Percentiles rank a stretch among this genome's conserved stretches.
Evolutionary conservation across 2,888 invertebrate species (phyloP).

Genomic region (Cantharis lateralis): DNA sequence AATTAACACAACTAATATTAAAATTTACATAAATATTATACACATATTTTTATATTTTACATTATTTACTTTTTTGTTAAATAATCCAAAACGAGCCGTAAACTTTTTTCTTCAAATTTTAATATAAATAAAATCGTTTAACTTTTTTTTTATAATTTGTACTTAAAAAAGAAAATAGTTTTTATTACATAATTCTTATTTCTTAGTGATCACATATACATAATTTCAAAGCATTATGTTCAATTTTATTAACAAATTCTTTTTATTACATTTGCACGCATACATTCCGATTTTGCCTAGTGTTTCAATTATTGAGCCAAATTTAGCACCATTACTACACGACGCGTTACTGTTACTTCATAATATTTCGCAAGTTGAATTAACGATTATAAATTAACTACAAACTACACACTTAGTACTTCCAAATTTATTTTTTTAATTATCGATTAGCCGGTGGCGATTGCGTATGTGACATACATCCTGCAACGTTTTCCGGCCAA

Average conservation of each 20-base stretch:
- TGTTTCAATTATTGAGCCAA: background rate
- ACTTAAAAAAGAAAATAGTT: background rate
- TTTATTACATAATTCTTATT: background rate
- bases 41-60: background rate
- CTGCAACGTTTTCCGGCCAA: slow-evolving; percentile 94
- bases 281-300: background rate
- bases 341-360: background rate
- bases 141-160: background rate
- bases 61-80: background rate
- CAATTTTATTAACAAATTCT: background rate
- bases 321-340: background rate
- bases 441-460: slow-evolving; percentile 60
- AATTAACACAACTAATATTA: background rate
- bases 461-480: slow-evolving; percentile 74
- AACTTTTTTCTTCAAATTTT: background rate
- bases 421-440: slow-evolving; percentile 4
- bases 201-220: background rate
- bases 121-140: background rate
- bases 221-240: background rate
- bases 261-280: background rate
- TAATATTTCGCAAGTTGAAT: background rate
- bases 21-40: background rate
- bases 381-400: slow-evolving; percentile 1
- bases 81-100: background rate
- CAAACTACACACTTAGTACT: background rate